These are phyloP conservation scores for Nannospalax galili DNA, from an alignment of 2,113 vertebrate species.

Conservation along the genomic window DNA sequence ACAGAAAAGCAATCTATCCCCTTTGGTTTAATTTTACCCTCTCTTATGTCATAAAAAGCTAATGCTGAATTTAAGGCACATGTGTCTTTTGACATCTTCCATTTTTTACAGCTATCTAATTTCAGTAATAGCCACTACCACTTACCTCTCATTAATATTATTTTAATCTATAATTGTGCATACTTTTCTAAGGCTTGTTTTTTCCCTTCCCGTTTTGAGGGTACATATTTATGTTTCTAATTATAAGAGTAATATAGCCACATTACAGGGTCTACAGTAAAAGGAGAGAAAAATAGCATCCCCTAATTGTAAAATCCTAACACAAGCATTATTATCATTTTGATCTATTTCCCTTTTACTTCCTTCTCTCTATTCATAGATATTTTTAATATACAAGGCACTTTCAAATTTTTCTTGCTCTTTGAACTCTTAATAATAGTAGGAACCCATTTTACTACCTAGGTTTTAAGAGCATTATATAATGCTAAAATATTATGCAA, in stretches of 20 bases:
- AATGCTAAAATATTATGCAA: neutral
- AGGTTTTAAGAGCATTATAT: neutral
- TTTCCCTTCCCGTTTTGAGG: neutral
- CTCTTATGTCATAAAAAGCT: neutral
- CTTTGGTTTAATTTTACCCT: neutral
- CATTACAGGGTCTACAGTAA: neutral
- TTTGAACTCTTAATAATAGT: neutral
- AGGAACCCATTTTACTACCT: neutral
- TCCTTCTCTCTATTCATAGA: neutral
- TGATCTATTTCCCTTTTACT: neutral
- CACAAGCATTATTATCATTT: neutral
- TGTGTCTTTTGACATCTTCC: neutral
- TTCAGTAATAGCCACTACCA: neutral
- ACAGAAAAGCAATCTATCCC: neutral
- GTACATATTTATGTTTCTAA: neutral
- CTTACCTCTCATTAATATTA: neutral
- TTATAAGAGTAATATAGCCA: neutral
- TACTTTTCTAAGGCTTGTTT: neutral
- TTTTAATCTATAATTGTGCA: neutral
- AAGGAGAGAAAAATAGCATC: slow-evolving; percentile 5
- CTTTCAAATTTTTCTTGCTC: neutral
- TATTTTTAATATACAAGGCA: neutral
- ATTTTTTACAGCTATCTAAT: neutral
- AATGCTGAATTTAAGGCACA: neutral
- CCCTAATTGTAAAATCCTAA: neutral